phyloP scores from a whole-genome alignment of 2,888 invertebrate genomes.

The Uropetala carovei region DNA sequence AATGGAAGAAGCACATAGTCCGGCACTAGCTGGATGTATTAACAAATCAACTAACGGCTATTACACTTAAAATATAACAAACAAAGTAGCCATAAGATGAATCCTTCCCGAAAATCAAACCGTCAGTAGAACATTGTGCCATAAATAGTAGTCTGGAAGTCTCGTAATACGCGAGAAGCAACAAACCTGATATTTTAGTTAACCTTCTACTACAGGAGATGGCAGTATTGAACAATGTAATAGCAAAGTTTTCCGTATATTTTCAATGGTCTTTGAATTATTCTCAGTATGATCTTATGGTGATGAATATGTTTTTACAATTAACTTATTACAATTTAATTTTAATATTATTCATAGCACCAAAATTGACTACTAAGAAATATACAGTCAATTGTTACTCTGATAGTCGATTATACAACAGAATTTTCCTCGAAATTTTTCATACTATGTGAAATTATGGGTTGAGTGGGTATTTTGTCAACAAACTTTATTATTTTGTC shows the following conservation, averaged over 20 bases:
- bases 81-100: conserved; percentile 65
- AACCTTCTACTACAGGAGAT: neutral
- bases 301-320: too few species aligned
- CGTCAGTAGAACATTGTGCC: conserved; percentile 70
- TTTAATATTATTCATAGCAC: too few species aligned
- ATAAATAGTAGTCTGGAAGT: conserved; percentile 72
- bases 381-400: too few species aligned
- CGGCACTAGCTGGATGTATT: conserved; percentile 49
- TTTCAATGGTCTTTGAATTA: too few species aligned
- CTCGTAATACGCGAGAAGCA: conserved; percentile 69
- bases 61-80: conserved; percentile 63
- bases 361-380: too few species aligned
- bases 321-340: too few species aligned
- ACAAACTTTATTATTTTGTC: too few species aligned
- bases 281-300: too few species aligned
- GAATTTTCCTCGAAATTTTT: too few species aligned
- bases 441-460: too few species aligned
- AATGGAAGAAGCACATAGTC: conserved; percentile 67
- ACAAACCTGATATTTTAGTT: conserved; percentile 62
- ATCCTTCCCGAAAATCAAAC: conserved; percentile 67
- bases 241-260: neutral
- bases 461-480: neutral
- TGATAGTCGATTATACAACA: neutral
- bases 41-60: conserved; percentile 52
- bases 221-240: conserved; percentile 49